A percentile compares a stretch with the other conserved stretches of the same genome.
phyloP scores from a whole-genome alignment of 2,797 vertebrate genomes.

The Sardinella longiceps region DNA sequence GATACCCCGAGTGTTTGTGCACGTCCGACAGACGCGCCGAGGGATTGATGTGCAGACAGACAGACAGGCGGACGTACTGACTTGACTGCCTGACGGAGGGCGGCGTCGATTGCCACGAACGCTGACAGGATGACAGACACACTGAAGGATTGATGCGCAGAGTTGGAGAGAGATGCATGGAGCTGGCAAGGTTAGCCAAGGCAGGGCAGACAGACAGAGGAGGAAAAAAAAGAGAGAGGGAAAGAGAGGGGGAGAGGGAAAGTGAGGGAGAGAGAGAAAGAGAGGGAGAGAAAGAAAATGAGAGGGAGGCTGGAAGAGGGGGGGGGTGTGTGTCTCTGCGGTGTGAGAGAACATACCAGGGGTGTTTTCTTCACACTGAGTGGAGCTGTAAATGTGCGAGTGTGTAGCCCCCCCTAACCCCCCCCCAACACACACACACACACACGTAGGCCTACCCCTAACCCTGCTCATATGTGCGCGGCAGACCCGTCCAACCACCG shows the following conservation, averaged over 20 bases:
- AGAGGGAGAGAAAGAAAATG: background rate
- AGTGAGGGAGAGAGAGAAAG: background rate
- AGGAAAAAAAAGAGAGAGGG: background rate
- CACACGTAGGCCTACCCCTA: background rate
- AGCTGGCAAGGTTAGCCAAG: conserved; percentile 13
- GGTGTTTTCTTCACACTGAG: conserved; percentile 39
- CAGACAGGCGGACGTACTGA: background rate
- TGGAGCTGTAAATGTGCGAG: conserved; percentile 27
- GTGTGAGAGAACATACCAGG: conserved; percentile 11
- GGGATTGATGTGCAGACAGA: conserved; percentile 10
- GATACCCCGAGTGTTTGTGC: background rate
- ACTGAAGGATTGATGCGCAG: conserved; percentile 22
- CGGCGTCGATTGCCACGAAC: background rate
- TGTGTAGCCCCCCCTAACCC: conserved; percentile 28
- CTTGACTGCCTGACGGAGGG: background rate
- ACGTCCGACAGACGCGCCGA: background rate
- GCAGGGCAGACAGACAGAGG: background rate
- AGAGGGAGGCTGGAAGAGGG: background rate
- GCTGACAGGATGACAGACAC: conserved; percentile 9
- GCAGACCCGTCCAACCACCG: conserved; percentile 28
- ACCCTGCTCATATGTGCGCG: background rate
- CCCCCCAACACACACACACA: background rate
- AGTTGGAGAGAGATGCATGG: background rate
- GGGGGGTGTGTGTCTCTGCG: background rate
- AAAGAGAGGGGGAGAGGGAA: background rate